Percentiles rank a stretch among this genome's conserved stretches.
Conservation (phyloP, 2,797 vertebrate species). For the Poeciliopsis paucimaculata region DNA sequence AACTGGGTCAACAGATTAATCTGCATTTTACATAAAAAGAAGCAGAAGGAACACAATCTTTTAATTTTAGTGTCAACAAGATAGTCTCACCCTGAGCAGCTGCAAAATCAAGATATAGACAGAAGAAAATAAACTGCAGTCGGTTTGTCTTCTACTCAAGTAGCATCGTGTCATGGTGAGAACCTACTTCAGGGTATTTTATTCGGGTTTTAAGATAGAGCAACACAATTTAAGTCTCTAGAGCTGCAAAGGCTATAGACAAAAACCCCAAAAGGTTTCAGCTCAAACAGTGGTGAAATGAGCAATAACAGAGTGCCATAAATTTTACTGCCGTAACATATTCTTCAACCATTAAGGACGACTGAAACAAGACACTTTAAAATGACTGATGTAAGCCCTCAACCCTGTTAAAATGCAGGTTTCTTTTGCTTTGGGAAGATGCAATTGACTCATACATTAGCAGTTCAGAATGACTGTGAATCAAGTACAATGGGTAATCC, state of each 20-base stretch:
- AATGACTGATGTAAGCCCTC: constrained; percentile 49
- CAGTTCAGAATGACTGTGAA: constrained; percentile 48
- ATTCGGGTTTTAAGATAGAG: not conserved
- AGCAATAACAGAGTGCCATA: constrained; percentile 24
- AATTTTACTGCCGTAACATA: constrained; percentile 38
- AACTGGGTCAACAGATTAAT: constrained; percentile 1
- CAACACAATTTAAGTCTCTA: not conserved
- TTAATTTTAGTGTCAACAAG: not conserved
- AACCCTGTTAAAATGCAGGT: constrained; percentile 12
- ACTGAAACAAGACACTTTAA: constrained; percentile 30
- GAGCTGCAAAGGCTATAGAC: not conserved
- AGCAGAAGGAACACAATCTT: not conserved
- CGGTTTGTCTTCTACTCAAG: not conserved
- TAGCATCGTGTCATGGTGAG: not conserved
- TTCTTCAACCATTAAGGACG: constrained; percentile 42
- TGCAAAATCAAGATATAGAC: not conserved
- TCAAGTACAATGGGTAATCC: constrained; percentile 72
- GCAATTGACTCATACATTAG: constrained; percentile 42
- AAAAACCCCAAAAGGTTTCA: not conserved
- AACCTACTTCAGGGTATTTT: not conserved
- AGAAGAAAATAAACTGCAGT: not conserved
- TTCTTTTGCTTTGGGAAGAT: constrained; percentile 4
- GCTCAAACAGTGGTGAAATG: not conserved
- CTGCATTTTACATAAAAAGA: not conserved
- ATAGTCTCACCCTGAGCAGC: not conserved